Evolutionary conservation across 2,888 invertebrate species (phyloP).

Genomic region (Melieria omissa): DNA sequence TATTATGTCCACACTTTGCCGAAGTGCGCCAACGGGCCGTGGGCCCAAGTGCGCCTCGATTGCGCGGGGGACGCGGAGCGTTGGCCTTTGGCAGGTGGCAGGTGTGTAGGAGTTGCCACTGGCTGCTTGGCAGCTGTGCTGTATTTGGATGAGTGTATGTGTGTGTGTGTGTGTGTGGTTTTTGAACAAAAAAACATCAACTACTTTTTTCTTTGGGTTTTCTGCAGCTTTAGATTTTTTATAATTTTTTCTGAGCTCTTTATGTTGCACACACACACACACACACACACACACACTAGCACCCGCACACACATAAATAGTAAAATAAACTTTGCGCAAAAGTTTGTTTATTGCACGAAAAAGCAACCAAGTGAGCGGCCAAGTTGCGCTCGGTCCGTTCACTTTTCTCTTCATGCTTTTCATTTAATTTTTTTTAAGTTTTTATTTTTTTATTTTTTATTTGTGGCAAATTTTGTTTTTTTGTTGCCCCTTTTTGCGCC

Average conservation of each 20-base stretch:
- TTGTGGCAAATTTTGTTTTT: background rate
- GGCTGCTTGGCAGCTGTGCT: too few relatives aligned
- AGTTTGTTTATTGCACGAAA: conserved; percentile 61
- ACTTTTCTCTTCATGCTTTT: conserved; percentile 12
- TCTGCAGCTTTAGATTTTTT: conserved; percentile 15
- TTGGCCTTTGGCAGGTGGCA: background rate
- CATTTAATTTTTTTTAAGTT: background rate
- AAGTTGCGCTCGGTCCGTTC: conserved; percentile 33
- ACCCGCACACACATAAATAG: conserved; percentile 47
- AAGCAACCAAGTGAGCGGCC: conserved; percentile 39
- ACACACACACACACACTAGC: conserved; percentile 22
- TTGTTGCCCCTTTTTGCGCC: conserved; percentile 6
- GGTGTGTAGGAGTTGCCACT: background rate
- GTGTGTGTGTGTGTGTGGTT: too few relatives aligned
- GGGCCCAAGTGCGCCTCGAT: too few relatives aligned
- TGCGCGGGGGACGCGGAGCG: background rate
- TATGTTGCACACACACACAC: background rate
- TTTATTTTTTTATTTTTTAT: conserved; percentile 24
- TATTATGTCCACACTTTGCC: conserved; percentile 50
- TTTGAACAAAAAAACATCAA: background rate
- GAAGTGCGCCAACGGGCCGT: too few relatives aligned
- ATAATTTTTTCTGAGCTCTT: conserved; percentile 19
- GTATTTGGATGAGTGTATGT: too few relatives aligned
- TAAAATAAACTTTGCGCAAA: conserved; percentile 59
- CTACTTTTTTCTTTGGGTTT: conserved; percentile 10